Evolutionary conservation across 2,113 vertebrate genomes (phyloP).

Genomic region (Zapus hudsonius): DNA sequence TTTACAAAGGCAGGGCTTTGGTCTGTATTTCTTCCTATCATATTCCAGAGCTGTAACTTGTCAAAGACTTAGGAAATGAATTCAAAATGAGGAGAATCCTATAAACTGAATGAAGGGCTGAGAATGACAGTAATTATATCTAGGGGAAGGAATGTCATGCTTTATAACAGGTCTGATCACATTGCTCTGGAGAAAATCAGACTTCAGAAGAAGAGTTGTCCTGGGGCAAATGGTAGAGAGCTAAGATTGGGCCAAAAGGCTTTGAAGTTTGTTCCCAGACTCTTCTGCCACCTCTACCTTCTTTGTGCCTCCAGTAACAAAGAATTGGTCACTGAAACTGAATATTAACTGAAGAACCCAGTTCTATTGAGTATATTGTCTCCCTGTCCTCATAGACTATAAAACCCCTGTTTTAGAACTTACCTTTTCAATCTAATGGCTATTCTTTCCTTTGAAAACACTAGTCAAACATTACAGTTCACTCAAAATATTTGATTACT

Average conservation of each 20-base stretch:
- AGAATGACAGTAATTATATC: background rate
- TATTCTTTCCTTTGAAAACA: background rate
- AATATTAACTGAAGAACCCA: background rate
- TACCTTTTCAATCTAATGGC: background rate
- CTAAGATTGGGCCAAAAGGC: background rate
- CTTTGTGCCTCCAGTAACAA: background rate
- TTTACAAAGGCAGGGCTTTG: background rate
- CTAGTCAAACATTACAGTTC: background rate
- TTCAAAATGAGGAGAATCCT: background rate
- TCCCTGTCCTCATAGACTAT: background rate
- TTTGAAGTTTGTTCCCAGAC: background rate
- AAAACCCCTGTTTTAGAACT: background rate
- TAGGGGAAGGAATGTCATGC: background rate
- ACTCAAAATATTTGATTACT: background rate
- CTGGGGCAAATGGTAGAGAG: background rate
- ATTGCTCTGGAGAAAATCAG: background rate
- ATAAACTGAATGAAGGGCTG: background rate
- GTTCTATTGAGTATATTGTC: background rate
- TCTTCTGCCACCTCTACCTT: background rate
- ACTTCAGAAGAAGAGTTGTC: background rate
- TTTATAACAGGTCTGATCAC: background rate
- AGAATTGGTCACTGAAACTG: background rate
- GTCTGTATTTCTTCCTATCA: background rate
- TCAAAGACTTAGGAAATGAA: too few relatives aligned
- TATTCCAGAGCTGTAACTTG: background rate